Conservation (phyloP, 2,113 vertebrate genomes). For the Laticauda laticaudata region DNA sequence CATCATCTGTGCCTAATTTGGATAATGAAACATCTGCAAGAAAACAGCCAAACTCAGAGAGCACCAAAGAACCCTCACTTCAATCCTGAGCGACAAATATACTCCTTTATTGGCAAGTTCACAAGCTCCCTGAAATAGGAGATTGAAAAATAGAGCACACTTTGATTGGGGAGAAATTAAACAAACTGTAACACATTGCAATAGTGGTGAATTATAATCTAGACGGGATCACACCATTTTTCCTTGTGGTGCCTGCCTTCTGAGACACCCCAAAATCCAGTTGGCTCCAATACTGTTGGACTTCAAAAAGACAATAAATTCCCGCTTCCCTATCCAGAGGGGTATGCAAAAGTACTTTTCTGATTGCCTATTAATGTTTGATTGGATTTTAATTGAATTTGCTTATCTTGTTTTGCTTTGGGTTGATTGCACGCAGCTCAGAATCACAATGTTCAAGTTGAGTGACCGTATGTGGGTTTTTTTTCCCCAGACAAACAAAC, state of each 20-base stretch:
- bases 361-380: background rate
- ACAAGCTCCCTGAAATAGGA: background rate
- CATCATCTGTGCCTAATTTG: too few relatives aligned
- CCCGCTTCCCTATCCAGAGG: background rate
- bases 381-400: background rate
- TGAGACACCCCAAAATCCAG: background rate
- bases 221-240: background rate
- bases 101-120: background rate
- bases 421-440: background rate
- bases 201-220: background rate
- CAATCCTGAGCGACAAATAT: background rate
- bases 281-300: background rate
- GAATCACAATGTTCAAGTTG: background rate
- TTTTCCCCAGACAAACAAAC: background rate
- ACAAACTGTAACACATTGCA: background rate
- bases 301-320: background rate
- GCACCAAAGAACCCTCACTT: background rate
- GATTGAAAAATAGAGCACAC: background rate
- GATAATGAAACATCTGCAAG: too few relatives aligned
- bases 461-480: background rate
- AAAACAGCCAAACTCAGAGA: too few relatives aligned
- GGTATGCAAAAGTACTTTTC: background rate
- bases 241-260: background rate
- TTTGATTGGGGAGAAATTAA: background rate
- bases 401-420: background rate